Conservation (phyloP, 2,888 invertebrate genomes). For the Cylloceria caligata region DNA sequence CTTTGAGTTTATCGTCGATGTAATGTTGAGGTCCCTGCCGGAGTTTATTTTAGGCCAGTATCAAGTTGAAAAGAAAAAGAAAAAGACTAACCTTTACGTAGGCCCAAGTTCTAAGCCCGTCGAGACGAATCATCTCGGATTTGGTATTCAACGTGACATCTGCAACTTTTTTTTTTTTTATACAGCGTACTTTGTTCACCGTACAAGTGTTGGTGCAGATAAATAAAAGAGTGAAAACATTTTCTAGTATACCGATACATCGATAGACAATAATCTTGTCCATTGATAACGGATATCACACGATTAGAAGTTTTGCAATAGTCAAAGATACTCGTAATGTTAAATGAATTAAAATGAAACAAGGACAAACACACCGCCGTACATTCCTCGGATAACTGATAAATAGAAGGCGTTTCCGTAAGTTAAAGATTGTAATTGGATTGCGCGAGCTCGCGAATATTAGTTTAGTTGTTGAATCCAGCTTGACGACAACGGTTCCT, state of each 20-base stretch:
- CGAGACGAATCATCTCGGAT: constrained; percentile 36
- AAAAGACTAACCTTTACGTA: constrained; percentile 15
- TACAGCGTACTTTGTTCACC: background rate
- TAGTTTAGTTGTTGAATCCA: constrained; percentile 45
- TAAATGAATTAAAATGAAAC: constrained; percentile 47
- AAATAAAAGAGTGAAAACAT: constrained; percentile 37
- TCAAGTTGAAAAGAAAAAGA: constrained; percentile 1
- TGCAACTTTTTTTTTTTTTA: constrained; percentile 26
- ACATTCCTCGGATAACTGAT: constrained; percentile 69
- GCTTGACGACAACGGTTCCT: constrained; percentile 73
- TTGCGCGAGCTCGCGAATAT: constrained; percentile 47
- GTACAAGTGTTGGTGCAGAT: background rate
- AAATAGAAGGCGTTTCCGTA: constrained; percentile 73
- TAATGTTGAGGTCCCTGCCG: constrained; percentile 2
- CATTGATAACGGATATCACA: constrained; percentile 48
- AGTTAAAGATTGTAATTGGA: constrained; percentile 34
- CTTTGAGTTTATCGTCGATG: background rate
- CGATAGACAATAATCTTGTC: constrained; percentile 70
- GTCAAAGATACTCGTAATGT: constrained; percentile 36
- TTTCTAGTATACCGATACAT: constrained; percentile 43
- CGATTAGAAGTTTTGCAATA: constrained; percentile 45
- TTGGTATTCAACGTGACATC: constrained; percentile 4
- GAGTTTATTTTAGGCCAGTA: constrained; percentile 20
- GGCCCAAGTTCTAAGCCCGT: constrained; percentile 61
- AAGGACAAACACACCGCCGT: constrained; percentile 61